Evolutionary conservation across 2,113 vertebrate species (phyloP), one percentile per base, ranked within the genome.

Genomic region (Shinisaurus crocodilurus): DNA sequence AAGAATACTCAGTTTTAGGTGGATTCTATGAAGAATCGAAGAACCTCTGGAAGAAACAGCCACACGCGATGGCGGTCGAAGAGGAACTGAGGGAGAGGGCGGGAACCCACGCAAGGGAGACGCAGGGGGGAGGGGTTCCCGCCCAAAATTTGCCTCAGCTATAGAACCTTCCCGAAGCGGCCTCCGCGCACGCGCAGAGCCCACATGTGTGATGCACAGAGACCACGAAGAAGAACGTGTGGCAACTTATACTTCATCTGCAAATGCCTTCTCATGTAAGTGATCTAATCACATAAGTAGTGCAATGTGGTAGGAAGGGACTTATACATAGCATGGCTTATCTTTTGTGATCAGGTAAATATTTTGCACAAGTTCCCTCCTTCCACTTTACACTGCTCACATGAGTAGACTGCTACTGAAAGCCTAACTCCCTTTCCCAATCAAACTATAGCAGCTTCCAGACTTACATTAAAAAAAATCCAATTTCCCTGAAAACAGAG

Each of bases 21-120:
- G n/a, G n/a, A n/a, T n/a, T n/a, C n/a, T n/a, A n/a, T n/a, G n/a
- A n/a, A n/a, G n/a, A n/a, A n/a, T n/a, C n/a, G n/a, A n/a, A n/a
- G n/a, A n/a, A n/a, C n/a, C n/a, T n/a, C n/a, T n/a, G n/a, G n/a
- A n/a, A n/a, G n/a, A n/a, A n/a, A n/a, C n/a, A n/a, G n/a, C n/a
- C n/a, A n/a, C n/a, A n/a, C n/a, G n/a, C n/a, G n/a, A n/a, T n/a
- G n/a, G n/a, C n/a, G n/a, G n/a, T n/a, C n/a, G n/a, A n/a, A n/a
- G n/a, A n/a, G n/a, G n/a, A n/a, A n/a, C n/a, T n/a, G n/a, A n/a
- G 96, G 8, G 92, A 76, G 88, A 4, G 57, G 74, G 86, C 79
- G 70, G n/a, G n/a, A n/a, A n/a, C n/a, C n/a, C n/a, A n/a, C n/a
- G n/a, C n/a, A n/a, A n/a, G n/a, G n/a, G n/a, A n/a, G n/a, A n/a